Base-by-base conservation (phyloP, 2,888 invertebrate species). In the Slavum lentiscoides region DNA sequence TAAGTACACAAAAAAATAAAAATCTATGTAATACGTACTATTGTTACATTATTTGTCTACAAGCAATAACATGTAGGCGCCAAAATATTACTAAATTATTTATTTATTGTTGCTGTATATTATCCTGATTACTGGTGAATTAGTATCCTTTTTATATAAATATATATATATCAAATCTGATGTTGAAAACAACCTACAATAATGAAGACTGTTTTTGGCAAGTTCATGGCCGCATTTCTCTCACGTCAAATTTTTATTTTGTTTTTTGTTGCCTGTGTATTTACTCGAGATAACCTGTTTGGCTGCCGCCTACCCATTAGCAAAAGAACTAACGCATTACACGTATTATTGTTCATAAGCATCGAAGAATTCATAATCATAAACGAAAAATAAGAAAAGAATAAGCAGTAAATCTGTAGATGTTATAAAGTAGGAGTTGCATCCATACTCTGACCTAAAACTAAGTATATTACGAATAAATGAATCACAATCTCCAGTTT, bases 211-310 rank as follows among this genome's bases (percentile, higher is more conserved):
- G 53, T 77, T 77, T 75, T 69, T 17, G 61, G 69, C 37, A 77
- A 77, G 76, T 77, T 62, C 76, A 77, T 61, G 69, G 76, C n/a
- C 58, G 30, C 23, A 59, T 68, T 73, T 68, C 59, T 76, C 76
- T 68, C 68, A 68, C 68, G 15, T 59, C 23, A 43, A 68, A 39
- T 59, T 68, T 15, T 68, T 19, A 17, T 66, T 62, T n/a, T 30
- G 5, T 62, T 53, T 30, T 53, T 69, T 53, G 62, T 74, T 58
- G 21, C 30, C n/a, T 55, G 53, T 55, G 66, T 74, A 55, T 67
- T 75, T 59, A 75, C 67, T 19, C 58, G 43, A 75, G 43, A 75
- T 49, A 75, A 75, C 75, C 75, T 67, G 75, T 68, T 75, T 75
- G 59, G 23, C 23, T 59, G 9, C 59, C 67, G 30, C 49, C 75